Base-by-base conservation (phyloP, 2,888 invertebrate genomes). In the Oscheius onirici region DNA sequence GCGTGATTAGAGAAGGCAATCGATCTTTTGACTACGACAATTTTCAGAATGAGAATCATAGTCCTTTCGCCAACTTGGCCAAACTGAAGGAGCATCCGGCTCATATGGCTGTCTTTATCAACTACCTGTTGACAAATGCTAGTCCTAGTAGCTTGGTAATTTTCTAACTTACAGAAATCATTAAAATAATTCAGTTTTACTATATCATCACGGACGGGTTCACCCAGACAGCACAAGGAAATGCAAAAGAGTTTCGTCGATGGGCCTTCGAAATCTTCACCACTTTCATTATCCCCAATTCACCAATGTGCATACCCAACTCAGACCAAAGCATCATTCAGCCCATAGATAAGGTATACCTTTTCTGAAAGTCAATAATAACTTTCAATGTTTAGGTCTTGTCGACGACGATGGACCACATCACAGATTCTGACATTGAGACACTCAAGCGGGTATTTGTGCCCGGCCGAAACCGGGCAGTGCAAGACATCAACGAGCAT, bases 41-140 rank as follows among this genome's bases (percentile, higher is more conserved):
- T 52, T 66, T 66, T 52, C 41, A 70, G 70, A 63, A 51, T 13
- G 61, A 70, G 34, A 70, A 52, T 20, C 73, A 72, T 6, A 95
- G 95, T 0, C 93, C 95, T 72, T 97, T 97, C 88, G 93, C 93
- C 86, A 92, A 92, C 80, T 91, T 95, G 70, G 91, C 92, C 20
- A 92, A 92, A 83, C 90, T 96, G 67, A 92, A 92, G 90, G 93
- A 93, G 86, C 92, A 93, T 74, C 93, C 94, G 80, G 95, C 94
- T 73, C 93, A 97, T 88, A 91, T 95, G 84, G 95, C 96, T 71
- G 95, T 97, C 69, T 93, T 99, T 88, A 92, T 96, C 87, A 95
- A 97, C 90, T 95, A 93, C 89, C 92, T 94, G 76, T 90, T 94
- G 81, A 92, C 92, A 46, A 94, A 94, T 89, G 92, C 92, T 83